phyloP scores from a whole-genome alignment of 2,797 vertebrate genomes.

The Garrulus glandarius region DNA sequence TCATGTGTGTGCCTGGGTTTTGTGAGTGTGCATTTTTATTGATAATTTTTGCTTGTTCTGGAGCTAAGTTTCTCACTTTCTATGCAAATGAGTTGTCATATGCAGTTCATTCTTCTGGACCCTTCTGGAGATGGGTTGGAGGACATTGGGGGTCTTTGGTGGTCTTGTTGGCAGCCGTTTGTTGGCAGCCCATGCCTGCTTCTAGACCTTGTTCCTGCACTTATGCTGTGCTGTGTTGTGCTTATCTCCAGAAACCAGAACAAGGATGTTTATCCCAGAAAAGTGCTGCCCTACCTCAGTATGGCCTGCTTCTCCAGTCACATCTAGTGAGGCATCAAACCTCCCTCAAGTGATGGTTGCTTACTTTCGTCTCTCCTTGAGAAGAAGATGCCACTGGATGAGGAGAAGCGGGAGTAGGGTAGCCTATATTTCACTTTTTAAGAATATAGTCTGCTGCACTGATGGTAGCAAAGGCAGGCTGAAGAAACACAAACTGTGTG shows the following conservation, averaged over 20 bases:
- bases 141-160: background rate
- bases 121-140: background rate
- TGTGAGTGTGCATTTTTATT: background rate
- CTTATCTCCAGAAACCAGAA: background rate
- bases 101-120: background rate
- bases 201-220: background rate
- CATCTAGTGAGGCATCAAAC: background rate
- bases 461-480: background rate
- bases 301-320: background rate
- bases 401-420: background rate
- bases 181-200: background rate
- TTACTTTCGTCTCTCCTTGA: background rate
- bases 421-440: background rate
- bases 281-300: background rate
- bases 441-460: background rate
- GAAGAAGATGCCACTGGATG: background rate
- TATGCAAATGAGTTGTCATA: background rate
- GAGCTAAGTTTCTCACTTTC: background rate
- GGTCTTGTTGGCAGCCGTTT: background rate
- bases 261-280: background rate
- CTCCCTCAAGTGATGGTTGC: background rate
- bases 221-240: background rate
- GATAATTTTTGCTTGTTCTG: background rate
- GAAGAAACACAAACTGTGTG: background rate
- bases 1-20: background rate